phyloP scores from a whole-genome alignment of 2,797 vertebrate genomes.

The Galagoides demidoff region DNA sequence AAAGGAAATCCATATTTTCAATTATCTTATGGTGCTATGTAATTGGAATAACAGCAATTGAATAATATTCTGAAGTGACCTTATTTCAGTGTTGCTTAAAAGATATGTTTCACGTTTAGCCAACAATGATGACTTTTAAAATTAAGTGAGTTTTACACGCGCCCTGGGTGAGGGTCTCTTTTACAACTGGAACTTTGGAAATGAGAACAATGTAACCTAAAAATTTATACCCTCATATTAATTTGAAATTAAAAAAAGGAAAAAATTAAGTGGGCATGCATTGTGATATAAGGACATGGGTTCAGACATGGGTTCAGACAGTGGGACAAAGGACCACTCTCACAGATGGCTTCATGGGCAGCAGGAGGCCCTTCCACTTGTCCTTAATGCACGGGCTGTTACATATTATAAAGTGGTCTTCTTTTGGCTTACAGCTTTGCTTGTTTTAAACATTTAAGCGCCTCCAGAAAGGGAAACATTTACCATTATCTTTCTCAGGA shows the following conservation, averaged over 20 bases:
- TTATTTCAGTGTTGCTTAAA: conserved; percentile 3
- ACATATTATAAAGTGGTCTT: background rate
- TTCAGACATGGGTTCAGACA: background rate
- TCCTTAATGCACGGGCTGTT: background rate
- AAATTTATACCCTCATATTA: no score
- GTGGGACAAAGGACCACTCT: background rate
- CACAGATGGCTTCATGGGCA: background rate
- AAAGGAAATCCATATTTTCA: conserved; percentile 23
- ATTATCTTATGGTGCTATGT: background rate
- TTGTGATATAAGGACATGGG: background rate
- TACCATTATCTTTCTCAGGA: background rate
- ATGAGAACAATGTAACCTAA: no score
- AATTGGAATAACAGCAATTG: background rate
- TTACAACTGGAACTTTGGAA: no score
- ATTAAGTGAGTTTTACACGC: background rate
- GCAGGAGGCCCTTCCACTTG: background rate
- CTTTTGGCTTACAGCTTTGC: background rate
- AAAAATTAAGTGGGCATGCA: background rate
- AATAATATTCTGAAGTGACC: background rate
- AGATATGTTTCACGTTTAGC: conserved; percentile 19
- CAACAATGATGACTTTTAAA: background rate
- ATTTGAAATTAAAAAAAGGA: no score
- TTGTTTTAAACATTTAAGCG: background rate
- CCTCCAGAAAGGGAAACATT: background rate
- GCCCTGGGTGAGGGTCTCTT: no score